Conservation (phyloP, 92 coral and sea anemone species). For the Pocillopora meandrina region DNA sequence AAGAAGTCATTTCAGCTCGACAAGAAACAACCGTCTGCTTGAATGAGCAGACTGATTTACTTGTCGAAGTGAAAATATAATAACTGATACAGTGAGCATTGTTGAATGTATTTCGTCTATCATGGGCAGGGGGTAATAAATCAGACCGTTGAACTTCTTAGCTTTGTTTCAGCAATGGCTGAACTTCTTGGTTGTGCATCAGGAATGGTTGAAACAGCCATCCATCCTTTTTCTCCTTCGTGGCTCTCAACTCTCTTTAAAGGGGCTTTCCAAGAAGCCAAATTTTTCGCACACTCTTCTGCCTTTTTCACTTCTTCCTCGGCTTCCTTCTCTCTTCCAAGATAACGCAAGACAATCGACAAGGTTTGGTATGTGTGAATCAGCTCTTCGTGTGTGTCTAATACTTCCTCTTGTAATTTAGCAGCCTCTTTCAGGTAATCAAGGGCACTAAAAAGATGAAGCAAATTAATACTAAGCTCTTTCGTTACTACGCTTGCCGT, state of each 20-base stretch:
- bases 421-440: neutral
- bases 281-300: slow-evolving; percentile 7
- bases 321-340: slow-evolving; percentile 19
- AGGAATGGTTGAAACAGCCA: neutral
- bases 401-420: neutral
- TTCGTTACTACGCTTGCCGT: too few relatives aligned
- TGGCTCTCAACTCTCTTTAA: neutral
- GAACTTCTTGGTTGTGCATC: too few relatives aligned
- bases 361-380: neutral
- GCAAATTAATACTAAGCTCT: neutral
- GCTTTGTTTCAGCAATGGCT: neutral
- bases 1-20: too few relatives aligned
- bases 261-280: slow-evolving; percentile 7
- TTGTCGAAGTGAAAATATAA: too few relatives aligned
- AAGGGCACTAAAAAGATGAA: neutral
- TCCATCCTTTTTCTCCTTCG: neutral
- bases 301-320: slow-evolving; percentile 10
- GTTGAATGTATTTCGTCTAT: too few relatives aligned
- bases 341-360: neutral
- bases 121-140: neutral
- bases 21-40: too few relatives aligned
- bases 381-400: neutral
- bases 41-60: too few relatives aligned
- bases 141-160: neutral
- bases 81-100: too few relatives aligned